A percentile compares a stretch with the other conserved stretches of the same genome.
Evolutionary conservation across 2,113 vertebrate genomes (phyloP).

Genomic region (Oreochromis niloticus): DNA sequence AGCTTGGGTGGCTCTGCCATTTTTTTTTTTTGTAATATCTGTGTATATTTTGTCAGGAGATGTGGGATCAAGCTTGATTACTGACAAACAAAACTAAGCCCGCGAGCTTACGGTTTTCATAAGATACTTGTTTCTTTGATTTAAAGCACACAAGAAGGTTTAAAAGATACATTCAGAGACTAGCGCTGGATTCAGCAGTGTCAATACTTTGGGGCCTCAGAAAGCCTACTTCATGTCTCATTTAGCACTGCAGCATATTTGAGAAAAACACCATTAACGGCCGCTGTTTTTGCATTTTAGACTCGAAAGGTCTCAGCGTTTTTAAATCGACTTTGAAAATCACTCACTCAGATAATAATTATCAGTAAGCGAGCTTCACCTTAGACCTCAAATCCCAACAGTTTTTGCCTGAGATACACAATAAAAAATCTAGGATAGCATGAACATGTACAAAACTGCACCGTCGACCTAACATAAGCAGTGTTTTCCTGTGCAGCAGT

Average conservation of each 20-base stretch:
- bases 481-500: neutral
- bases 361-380: neutral
- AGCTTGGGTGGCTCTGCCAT: neutral
- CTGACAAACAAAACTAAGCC: neutral
- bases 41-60: neutral
- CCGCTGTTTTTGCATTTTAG: neutral
- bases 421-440: neutral
- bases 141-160: neutral
- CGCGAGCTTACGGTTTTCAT: neutral
- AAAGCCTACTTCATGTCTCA: neutral
- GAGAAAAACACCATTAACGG: neutral
- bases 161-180: slow-evolving; percentile 1
- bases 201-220: neutral
- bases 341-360: neutral
- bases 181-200: neutral
- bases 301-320: neutral
- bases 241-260: neutral
- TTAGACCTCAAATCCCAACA: neutral
- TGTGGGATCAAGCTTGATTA: neutral
- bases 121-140: neutral
- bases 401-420: neutral
- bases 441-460: neutral
- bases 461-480: neutral
- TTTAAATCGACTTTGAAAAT: neutral
- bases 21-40: neutral